Evolutionary conservation across 2,113 vertebrate genomes (phyloP), one percentile per base, ranked within the genome.

Genomic region (Myiozetetes cayanensis): DNA sequence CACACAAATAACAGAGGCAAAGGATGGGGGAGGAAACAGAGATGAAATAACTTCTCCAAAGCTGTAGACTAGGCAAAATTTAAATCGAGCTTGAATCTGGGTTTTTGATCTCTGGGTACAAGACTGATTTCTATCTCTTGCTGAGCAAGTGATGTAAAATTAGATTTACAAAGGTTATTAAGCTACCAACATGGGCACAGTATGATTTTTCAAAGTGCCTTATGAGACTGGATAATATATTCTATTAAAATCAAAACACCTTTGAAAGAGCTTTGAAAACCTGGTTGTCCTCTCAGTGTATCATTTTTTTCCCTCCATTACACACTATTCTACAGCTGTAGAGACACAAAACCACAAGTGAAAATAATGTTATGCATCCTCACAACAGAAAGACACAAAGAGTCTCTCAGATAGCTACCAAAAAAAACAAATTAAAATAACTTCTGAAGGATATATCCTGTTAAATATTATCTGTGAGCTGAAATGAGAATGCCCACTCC

Each of bases 101-200:
- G 61, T 67, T 88, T 94, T 93, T 93, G 90, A 96, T 96, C 93
- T 97, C 85, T 8, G 3, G 66, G 66, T 58, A 85, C 33, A 43
- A 47, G 71, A 83, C 63, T 67, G 82, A 90, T 39, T 80, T 74
- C 76, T 68, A 18, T 55, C 41, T 84, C 79, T 84, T 74, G 83
- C 88, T 80, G 79, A 88, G 85, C 83, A 93, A 75, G 85, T 41
- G 59, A 93, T 88, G 56, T 72, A 90, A 93, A 96, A 93, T 87
- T 71, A 96, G 88, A 95, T 97, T 95, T 74, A 84, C 63, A 94
- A 90, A 97, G 76, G 67, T 84, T 94, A 93, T 96, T 96, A 95
- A 93, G 85, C 72, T 72, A 63, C 72, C 78, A 74, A 90, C 79
- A 55, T 77, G 56, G 3, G 6, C 92, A 65, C 84, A 89, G 79